Evolutionary conservation across 1,140 invertebrate species (phyloP), one percentile per base, ranked within the genome.

Genomic region (Hetaerina americana): DNA sequence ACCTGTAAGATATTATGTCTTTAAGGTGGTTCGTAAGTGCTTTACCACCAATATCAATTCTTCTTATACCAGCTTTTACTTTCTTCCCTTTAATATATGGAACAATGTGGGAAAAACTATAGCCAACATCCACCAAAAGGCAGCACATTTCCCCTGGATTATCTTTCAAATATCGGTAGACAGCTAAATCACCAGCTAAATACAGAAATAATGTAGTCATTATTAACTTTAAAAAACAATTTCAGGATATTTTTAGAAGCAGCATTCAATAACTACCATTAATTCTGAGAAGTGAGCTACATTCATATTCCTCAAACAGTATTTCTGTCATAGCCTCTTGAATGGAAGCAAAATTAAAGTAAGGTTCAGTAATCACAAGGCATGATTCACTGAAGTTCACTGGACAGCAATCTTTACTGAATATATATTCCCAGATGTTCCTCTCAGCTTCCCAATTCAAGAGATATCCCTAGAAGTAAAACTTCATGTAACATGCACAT

Each of bases 21-120:
- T 99, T 99, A 31, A 99, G 82, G 82, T 99, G 94, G 85, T 99
- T 99, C 0, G 98, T 99, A 68, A 99, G 81, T 5, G 96, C 84
- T 84, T 99, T 99, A 0, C 98, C 97, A 10, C 97, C 98, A 73
- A 99, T 86, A 84, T 98, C 93, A 72, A 99, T 91, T 75, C 97
- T 87, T 75, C 87, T 82, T 70, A 94, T 90, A 24, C 86, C 90
- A 76, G 91, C 85, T 77, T 88, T 88, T 26, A 93, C 83, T 78
- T 92, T 92, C 70, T 91, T 89, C 0, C 95, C 94, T 74, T 94
- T 90, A n/a, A 97, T 87, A 81, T 95, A 98, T 0, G 97, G 96
- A 3, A 96, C 87, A 66, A 99, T 87, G 77, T 99, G 95, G 5
- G 95, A 96, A 78, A 95, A 98, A 80, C 96, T 98, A 75, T 95